Conservation (phyloP, 2,888 invertebrate genomes). For the Agrotis ipsilon region DNA sequence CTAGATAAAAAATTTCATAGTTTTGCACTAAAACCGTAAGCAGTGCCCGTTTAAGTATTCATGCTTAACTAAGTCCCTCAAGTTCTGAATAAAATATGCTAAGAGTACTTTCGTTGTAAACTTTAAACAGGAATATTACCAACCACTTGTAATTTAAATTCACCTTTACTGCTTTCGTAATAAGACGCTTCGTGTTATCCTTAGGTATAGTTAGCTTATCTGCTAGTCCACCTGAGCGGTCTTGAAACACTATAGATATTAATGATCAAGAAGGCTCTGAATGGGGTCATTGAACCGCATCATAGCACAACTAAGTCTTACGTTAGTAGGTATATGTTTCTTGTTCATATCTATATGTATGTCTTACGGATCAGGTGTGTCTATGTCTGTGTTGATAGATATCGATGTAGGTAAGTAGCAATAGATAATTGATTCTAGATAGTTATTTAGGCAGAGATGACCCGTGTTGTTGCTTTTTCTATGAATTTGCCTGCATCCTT, state of each 20-base stretch:
- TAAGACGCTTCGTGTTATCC: not conserved
- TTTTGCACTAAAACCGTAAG: not conserved
- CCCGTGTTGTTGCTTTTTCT: too few species aligned
- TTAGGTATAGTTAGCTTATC: constrained; percentile 7
- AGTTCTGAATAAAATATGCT: constrained; percentile 28
- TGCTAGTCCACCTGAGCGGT: constrained; percentile 18
- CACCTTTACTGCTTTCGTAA: constrained; percentile 7
- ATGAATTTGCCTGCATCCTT: too few species aligned
- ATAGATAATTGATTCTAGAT: too few species aligned
- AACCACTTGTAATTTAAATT: constrained; percentile 10
- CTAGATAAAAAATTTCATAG: not conserved
- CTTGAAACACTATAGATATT: constrained; percentile 13
- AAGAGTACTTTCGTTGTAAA: constrained; percentile 2
- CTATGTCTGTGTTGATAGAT: too few species aligned
- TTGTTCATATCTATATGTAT: not conserved
- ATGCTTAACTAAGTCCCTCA: not conserved
- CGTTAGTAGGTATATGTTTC: not conserved
- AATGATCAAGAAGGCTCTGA: constrained; percentile 30
- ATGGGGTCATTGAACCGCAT: constrained; percentile 34
- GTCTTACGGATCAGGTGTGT: not conserved
- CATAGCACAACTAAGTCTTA: constrained; percentile 16
- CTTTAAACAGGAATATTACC: constrained; percentile 16
- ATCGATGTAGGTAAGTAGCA: not conserved
- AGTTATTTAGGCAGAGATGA: too few species aligned
- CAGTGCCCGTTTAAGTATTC: constrained; percentile 17